Evolutionary conservation across 1,140 invertebrate genomes (phyloP).

Genomic region (Brachionus asplanchnoidis): DNA sequence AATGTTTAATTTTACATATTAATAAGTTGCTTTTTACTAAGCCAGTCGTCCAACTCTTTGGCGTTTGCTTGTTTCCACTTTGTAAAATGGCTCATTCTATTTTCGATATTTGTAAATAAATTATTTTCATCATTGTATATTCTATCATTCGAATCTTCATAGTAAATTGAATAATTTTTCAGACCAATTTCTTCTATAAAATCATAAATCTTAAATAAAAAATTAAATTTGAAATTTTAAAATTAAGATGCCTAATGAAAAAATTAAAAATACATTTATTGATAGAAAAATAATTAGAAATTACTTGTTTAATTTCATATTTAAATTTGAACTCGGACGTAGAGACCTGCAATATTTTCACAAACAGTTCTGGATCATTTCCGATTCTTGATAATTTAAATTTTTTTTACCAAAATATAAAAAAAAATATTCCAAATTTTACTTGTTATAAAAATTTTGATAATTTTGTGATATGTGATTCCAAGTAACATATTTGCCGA

Average conservation of each 20-base stretch:
- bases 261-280: too few species aligned
- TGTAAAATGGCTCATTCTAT: conserved; percentile 10
- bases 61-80: conserved; percentile 1
- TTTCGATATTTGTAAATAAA: conserved; percentile 10
- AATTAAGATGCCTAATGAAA: too few species aligned
- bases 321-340: conserved; percentile 28
- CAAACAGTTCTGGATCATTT: conserved; percentile 17
- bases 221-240: too few species aligned
- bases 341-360: conserved; percentile 12
- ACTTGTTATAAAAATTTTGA: conserved; percentile 33
- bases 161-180: conserved; percentile 1
- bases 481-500: conserved; percentile 38
- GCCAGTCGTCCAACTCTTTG: background rate
- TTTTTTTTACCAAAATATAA: background rate
- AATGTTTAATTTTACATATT: background rate
- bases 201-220: background rate
- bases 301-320: conserved; percentile 41
- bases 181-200: conserved; percentile 19
- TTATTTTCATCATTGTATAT: background rate
- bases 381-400: conserved; percentile 17
- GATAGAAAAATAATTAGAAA: background rate
- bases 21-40: conserved; percentile 11
- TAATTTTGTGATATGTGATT: conserved; percentile 40
- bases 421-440: background rate
- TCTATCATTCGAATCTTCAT: conserved; percentile 23